Base-by-base conservation (phyloP, 2,113 vertebrate genomes). In the Lepus timidus region DNA sequence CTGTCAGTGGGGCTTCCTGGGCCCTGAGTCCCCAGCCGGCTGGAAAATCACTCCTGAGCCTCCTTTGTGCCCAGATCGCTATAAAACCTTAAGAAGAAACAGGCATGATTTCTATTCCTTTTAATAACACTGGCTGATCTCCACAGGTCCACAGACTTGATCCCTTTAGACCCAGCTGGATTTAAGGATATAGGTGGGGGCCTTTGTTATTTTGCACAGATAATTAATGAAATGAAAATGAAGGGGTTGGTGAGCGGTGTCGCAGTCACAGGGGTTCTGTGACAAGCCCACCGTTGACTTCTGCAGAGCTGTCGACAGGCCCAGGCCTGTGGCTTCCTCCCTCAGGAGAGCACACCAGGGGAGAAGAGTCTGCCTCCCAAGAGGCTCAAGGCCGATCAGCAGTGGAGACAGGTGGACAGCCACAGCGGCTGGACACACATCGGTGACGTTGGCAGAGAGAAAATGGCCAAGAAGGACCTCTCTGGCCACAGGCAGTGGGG, bases 371-470 rank as follows among this genome's bases (percentile, higher is more conserved):
- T 39, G 31, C 62, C 52, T 33, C 61, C 52, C 3, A 29, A 9
- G 58, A 1, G 61, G 70, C 75, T 86, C 64, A 12, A 55, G 49
- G 49, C 1, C 0, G 3, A 17, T 25, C 2, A 62, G 76, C 55
- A 22, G 25, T 1, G 6, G 29, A 78, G 49, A 65, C 20, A 33
- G 31, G 4, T 4, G 62, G 55, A 58, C 23, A 2, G 13, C 13
- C 6, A 23, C 0, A 1, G 0, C 3, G 52, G 9, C 33, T 20
- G 62, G 31, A 31, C 52, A 9, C 0, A 0, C 4, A 1, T 31
- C 7, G 17, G 19, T 61, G 23, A 22, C 22, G 3, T 0, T 31
- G 67, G 55, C 0, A 90, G 75, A 4, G 49, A 71, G 93, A 87
- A 52, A n/a, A 65, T 1, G 33, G 64, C 85, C 9, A 6, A 16